Evolutionary conservation across 2,888 invertebrate species (phyloP).

Genomic region (Napeogenes inachia): DNA sequence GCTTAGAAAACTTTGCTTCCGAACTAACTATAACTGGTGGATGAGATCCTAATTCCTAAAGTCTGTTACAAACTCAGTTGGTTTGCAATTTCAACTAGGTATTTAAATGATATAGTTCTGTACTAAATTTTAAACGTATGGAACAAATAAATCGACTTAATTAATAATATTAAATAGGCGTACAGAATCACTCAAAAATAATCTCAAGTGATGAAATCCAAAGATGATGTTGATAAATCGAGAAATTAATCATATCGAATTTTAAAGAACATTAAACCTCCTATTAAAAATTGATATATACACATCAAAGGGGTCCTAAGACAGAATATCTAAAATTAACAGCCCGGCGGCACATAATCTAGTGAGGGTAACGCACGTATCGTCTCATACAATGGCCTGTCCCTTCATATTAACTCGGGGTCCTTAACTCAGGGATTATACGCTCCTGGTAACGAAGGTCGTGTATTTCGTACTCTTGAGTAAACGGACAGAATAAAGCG

Average conservation of each 20-base stretch:
- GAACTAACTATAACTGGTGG: no score
- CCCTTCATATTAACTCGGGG: constrained; percentile 64
- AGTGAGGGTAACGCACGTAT: constrained; percentile 57
- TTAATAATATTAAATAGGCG: neutral
- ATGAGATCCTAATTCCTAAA: no score
- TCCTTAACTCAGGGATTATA: constrained; percentile 52
- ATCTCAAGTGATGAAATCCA: neutral
- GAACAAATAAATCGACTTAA: neutral
- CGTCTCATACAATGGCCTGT: constrained; percentile 62
- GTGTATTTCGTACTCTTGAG: constrained; percentile 40
- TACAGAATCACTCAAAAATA: neutral
- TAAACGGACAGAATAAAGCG: constrained; percentile 43
- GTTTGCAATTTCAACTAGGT: no score
- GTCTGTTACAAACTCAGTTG: no score
- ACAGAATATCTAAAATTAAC: constrained; percentile 60
- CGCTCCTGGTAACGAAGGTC: constrained; percentile 46
- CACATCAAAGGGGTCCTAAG: constrained; percentile 37
- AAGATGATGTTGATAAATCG: neutral
- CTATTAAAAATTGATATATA: constrained; percentile 29
- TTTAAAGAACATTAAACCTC: constrained; percentile 14
- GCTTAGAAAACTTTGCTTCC: no score
- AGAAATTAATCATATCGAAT: constrained; percentile 19
- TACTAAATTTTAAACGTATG: neutral
- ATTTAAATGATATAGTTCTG: no score
- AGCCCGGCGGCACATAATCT: constrained; percentile 59